Evolutionary conservation across 2,113 vertebrate species (phyloP).

Genomic region (Rhodinocichla rosea): DNA sequence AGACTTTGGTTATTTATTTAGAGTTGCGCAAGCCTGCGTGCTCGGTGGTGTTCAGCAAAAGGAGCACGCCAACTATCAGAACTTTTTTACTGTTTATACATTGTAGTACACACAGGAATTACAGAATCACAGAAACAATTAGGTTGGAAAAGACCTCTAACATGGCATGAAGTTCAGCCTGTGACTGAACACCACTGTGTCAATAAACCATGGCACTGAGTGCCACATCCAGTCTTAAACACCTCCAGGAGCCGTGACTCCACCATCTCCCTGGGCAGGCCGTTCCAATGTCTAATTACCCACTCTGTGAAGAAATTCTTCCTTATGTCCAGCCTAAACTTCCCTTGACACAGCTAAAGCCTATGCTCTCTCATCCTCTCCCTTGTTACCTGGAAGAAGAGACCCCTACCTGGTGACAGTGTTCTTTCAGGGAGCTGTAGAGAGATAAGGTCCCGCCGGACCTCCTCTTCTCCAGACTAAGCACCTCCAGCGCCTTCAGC

Average conservation of each 20-base stretch:
- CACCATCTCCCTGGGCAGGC: not conserved
- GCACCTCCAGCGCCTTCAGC: not conserved
- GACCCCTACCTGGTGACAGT: not conserved
- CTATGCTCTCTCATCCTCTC: not conserved
- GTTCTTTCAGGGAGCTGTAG: not conserved
- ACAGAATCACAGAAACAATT: too few species aligned
- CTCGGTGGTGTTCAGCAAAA: not conserved
- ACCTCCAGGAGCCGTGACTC: rapidly evolving
- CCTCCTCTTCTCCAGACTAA: not conserved
- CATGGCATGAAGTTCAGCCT: rapidly evolving
- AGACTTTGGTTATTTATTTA: not conserved
- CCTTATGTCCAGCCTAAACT: too few species aligned
- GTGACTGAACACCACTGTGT: not conserved
- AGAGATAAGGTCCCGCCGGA: rapidly evolving
- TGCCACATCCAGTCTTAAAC: not conserved
- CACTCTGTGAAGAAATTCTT: not conserved
- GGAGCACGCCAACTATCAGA: not conserved
- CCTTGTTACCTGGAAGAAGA: not conserved
- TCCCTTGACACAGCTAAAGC: not conserved
- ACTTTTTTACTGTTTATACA: not conserved
- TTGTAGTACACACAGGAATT: not conserved
- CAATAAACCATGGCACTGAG: not conserved
- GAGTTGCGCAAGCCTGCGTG: not conserved
- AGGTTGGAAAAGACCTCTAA: not conserved
- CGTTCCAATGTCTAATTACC: not conserved